Conservation (phyloP, 2,888 invertebrate genomes). For the Drosophila mulleri region DNA sequence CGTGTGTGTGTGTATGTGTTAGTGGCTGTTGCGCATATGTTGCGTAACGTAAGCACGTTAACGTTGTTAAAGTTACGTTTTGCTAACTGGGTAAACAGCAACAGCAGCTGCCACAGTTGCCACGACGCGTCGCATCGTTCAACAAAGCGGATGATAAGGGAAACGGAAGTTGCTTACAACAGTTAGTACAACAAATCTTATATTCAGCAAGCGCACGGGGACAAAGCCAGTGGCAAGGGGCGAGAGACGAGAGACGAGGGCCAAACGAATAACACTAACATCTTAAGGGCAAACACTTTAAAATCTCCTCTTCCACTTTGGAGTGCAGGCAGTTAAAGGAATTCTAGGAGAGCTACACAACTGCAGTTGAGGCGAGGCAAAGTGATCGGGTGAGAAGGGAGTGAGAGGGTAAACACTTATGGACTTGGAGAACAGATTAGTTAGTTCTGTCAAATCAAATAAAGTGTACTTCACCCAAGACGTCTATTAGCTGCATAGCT, state of each 20-base stretch:
- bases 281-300: constrained; percentile 61
- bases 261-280: constrained; percentile 6
- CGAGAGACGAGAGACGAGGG: neutral
- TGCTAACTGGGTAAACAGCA: constrained; percentile 49
- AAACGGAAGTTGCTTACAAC: constrained; percentile 79
- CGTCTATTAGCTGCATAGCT: neutral
- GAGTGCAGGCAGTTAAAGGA: constrained; percentile 16
- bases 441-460: neutral
- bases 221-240: neutral
- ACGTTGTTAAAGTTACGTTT: constrained; percentile 47
- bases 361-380: neutral
- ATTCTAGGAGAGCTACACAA: constrained; percentile 7
- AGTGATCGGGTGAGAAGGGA: neutral
- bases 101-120: constrained; percentile 43
- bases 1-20: constrained; percentile 2
- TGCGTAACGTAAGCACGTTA: constrained; percentile 64
- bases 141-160: constrained; percentile 62
- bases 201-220: constrained; percentile 23
- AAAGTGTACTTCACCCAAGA: neutral
- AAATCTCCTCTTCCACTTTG: constrained; percentile 52
- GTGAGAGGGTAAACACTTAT: neutral
- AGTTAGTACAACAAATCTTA: constrained; percentile 46
- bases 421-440: neutral
- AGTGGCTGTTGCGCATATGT: constrained; percentile 63
- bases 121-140: constrained; percentile 29